Conservation (phyloP, 2,113 vertebrate species). For the Sinocyclocheilus grahami region DNA sequence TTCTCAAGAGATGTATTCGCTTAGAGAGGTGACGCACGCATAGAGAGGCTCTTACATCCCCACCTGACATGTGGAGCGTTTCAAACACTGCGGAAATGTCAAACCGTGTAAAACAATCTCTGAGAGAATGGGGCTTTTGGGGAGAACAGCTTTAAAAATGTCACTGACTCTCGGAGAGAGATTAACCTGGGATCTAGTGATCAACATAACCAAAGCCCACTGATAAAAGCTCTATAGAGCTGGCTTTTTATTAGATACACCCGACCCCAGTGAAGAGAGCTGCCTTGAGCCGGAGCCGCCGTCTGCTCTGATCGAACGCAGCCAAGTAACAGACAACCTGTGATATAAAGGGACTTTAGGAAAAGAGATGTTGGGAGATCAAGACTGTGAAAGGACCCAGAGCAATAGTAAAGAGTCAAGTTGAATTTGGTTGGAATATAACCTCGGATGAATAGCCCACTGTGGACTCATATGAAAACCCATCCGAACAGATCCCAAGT, state of each 20-base stretch:
- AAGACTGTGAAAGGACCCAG: constrained; percentile 33
- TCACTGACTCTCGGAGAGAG: constrained; percentile 51
- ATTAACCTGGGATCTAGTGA: constrained; percentile 54
- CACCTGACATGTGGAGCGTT: constrained; percentile 61
- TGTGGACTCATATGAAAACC: constrained; percentile 41
- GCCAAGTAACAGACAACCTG: constrained; percentile 27
- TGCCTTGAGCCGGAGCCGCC: neutral
- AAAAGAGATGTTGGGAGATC: constrained; percentile 39
- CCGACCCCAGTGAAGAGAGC: neutral
- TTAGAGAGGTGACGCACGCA: constrained; percentile 55
- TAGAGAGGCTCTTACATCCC: constrained; percentile 67
- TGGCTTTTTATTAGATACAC: constrained; percentile 47
- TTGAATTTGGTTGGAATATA: constrained; percentile 43
- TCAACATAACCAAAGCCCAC: constrained; percentile 21
- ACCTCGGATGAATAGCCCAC: constrained; percentile 47
- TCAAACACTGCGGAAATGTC: constrained; percentile 70
- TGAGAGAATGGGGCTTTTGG: constrained; percentile 27
- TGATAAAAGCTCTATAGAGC: constrained; percentile 44
- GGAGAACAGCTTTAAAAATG: constrained; percentile 54
- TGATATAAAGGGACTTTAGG: constrained; percentile 46
- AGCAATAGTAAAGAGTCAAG: constrained; percentile 35
- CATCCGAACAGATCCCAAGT: constrained; percentile 54
- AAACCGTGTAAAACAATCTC: constrained; percentile 70
- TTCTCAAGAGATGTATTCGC: constrained; percentile 43
- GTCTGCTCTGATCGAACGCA: constrained; percentile 16